These are phyloP conservation scores for Propithecus coquereli DNA, from an alignment of 2,113 vertebrate genomes.

Conservation along the genomic window DNA sequence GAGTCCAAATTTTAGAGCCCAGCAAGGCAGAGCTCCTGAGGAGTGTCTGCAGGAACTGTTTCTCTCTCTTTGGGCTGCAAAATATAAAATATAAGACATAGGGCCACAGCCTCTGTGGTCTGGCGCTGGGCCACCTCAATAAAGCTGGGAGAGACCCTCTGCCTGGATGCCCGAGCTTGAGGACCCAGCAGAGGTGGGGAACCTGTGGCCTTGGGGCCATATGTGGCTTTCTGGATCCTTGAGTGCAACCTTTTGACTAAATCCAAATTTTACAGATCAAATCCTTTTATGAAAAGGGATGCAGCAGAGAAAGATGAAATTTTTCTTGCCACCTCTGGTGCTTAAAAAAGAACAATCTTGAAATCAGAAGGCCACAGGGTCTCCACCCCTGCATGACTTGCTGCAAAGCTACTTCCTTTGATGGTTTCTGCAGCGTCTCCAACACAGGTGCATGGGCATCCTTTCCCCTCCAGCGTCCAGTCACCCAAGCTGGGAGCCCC, in stretches of 20 bases:
- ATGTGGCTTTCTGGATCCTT: too few species aligned
- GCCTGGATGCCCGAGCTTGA: rapidly evolving
- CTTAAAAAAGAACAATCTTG: too few species aligned
- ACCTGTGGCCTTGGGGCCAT: too few species aligned
- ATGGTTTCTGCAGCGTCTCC: not conserved
- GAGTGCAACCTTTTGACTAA: too few species aligned
- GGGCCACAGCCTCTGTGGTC: not conserved
- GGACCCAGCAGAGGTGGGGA: not conserved
- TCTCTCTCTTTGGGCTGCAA: not conserved
- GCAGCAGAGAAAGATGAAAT: too few species aligned
- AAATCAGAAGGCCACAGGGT: too few species aligned
- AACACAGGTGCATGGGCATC: not conserved
- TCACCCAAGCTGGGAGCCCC: not conserved
- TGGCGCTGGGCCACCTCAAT: not conserved
- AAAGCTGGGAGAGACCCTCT: not conserved
- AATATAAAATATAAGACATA: not conserved
- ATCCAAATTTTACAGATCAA: too few species aligned
- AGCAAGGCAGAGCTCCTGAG: not conserved
- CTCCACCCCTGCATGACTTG: too few species aligned
- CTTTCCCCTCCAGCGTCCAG: not conserved
- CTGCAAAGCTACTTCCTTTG: not conserved
- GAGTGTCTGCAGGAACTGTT: not conserved
- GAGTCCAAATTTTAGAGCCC: not conserved
- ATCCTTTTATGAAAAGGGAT: too few species aligned
- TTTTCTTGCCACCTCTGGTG: too few species aligned